Percentiles rank a stretch among this genome's conserved stretches.
These are phyloP conservation scores for Phaethon lepturus DNA, from an alignment of 2,113 vertebrate genomes.

Conservation along the genomic window DNA sequence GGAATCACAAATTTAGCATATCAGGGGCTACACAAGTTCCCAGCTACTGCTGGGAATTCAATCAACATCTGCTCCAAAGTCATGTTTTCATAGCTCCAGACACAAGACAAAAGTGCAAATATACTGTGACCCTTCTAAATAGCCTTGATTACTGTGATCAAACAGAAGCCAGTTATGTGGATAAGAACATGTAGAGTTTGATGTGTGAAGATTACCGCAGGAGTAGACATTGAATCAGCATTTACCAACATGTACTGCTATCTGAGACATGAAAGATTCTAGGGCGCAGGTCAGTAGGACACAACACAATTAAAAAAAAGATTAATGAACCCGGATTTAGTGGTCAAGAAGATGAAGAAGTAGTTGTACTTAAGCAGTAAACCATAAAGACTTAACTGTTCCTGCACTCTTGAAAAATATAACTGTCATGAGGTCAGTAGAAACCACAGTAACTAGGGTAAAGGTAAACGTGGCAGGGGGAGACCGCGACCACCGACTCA, in stretches of 20 bases:
- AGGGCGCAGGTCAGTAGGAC: no score
- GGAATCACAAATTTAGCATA: conserved; percentile 11
- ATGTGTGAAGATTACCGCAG: neutral
- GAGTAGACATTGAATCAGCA: neutral
- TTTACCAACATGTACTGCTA: conserved; percentile 2
- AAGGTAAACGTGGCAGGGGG: no score
- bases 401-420: no score
- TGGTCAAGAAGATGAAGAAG: no score
- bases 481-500: no score
- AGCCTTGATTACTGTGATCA: conserved; percentile 44
- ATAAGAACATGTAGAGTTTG: neutral
- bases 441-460: no score
- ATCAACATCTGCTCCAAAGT: conserved; percentile 32
- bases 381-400: no score
- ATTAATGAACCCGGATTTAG: no score
- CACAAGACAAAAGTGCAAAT: conserved; percentile 52
- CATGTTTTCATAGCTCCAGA: neutral
- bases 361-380: no score
- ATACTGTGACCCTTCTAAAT: conserved; percentile 31
- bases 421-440: no score
- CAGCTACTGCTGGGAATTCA: conserved; percentile 17
- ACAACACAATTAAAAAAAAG: no score
- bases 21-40: neutral
- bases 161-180: conserved; percentile 11
- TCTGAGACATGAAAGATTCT: no score